phyloP scores from a whole-genome alignment of 2,888 invertebrate species.

The Oscheius sp. region DNA sequence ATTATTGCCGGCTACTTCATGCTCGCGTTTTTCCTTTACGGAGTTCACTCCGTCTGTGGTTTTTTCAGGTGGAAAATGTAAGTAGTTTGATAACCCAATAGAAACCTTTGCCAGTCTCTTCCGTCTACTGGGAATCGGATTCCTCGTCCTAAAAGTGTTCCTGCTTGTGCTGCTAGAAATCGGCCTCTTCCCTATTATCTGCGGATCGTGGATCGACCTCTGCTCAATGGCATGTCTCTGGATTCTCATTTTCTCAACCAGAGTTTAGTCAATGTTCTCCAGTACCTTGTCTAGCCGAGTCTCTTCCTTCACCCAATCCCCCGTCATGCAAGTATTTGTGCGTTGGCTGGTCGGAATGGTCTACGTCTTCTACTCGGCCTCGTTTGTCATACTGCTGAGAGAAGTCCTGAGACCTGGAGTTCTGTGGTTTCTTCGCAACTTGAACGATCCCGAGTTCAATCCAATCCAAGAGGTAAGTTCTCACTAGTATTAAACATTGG shows the following conservation, averaged over 20 bases:
- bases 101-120: constrained; percentile 48
- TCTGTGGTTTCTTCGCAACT: constrained; percentile 94
- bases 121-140: constrained; percentile 81
- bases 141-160: constrained; percentile 81
- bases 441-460: constrained; percentile 99
- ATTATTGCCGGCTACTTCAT: constrained; percentile 82
- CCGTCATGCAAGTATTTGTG: constrained; percentile 95
- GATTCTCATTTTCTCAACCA: not conserved
- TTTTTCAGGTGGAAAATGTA: constrained; percentile 73
- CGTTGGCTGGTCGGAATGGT: constrained; percentile 99
- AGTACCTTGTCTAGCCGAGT: constrained; percentile 84
- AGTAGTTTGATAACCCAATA: not conserved
- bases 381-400: constrained; percentile 89
- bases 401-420: constrained; percentile 92
- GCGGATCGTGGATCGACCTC: constrained; percentile 99
- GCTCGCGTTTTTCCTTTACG: constrained; percentile 85
- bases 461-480: constrained; percentile 86
- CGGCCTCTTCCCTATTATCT: constrained; percentile 93
- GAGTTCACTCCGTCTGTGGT: constrained; percentile 87
- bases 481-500: not conserved
- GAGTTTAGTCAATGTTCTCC: constrained; percentile 74
- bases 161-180: constrained; percentile 95
- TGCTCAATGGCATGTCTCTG: constrained; percentile 82
- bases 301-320: constrained; percentile 87
- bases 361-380: constrained; percentile 98